Evolutionary conservation across 2,113 vertebrate genomes (phyloP).

Genomic region (Apteryx mantelli): DNA sequence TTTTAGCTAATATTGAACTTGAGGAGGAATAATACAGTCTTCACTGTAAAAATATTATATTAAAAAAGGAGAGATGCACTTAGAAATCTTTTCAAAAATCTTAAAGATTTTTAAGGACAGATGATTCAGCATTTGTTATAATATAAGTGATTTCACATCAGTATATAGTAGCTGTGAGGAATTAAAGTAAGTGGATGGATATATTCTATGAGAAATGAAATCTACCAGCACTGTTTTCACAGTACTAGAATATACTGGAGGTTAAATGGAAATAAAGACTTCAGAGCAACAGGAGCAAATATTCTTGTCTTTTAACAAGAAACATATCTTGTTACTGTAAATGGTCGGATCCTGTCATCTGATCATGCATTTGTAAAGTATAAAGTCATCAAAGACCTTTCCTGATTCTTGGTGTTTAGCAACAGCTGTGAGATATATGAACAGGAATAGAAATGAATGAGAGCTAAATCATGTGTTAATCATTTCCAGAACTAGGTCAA

Average conservation of each 20-base stretch:
- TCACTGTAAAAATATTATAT: background rate
- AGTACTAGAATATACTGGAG: background rate
- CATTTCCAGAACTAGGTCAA: constrained; percentile 65
- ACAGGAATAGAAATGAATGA: constrained; percentile 52
- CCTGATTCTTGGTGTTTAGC: constrained; percentile 8
- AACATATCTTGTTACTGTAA: background rate
- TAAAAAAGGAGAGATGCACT: background rate
- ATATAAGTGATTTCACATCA: background rate
- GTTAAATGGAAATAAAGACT: background rate
- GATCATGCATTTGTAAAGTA: background rate
- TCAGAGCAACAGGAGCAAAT: background rate
- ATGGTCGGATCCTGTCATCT: background rate
- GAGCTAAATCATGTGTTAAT: constrained; percentile 67
- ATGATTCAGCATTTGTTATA: background rate
- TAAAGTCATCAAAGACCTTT: constrained; percentile 26
- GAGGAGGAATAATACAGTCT: background rate
- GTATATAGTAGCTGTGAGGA: background rate
- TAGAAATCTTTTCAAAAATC: background rate
- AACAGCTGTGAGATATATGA: constrained; percentile 41
- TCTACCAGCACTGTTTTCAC: background rate
- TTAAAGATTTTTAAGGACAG: background rate
- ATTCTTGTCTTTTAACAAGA: background rate
- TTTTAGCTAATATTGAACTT: background rate
- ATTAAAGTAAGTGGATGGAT: background rate
- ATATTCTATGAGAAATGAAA: background rate